Evolutionary conservation across 2,113 vertebrate genomes (phyloP), one percentile per base, ranked within the genome.

Genomic region (Cyanistes caeruleus): DNA sequence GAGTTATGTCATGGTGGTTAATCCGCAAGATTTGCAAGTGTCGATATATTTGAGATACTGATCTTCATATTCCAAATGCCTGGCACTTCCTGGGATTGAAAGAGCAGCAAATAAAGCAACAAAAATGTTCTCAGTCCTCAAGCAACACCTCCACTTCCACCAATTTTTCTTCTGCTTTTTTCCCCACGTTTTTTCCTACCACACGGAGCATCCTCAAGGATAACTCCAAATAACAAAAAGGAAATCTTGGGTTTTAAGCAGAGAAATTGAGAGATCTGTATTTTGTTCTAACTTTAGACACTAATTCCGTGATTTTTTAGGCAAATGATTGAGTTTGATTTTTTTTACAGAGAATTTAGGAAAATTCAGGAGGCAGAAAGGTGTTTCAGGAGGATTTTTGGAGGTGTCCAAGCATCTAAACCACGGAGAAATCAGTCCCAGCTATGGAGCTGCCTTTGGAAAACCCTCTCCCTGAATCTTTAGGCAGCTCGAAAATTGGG

Each of bases 11-110:
- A 95, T 90, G 87, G 70, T 63, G 70, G 62, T 83, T 93, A 59
- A 94, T 85, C 59, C 51, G 16, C 79, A 52, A 94, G 90, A 95
- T 97, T 95, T 96, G 92, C 87, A 93, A 92, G 95, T 96, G 95
- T 94, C 88, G 79, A 95, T 97, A 80, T 90, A 92, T 96, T 81
- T 74, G 49, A 96, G 95, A 96, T 97, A 93, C 23, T n/a, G 24
- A 96, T 96, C 95, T 96, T 88, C 63, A 43, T 88, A 88, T 94
- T 81, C 75, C 93, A 72, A 37, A 81, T 92, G 59, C 70, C 68
- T 91, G 90, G 78, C 87, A 49, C 52, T 80, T 95, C 48, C 72
- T 74, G 68, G 74, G 87, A 6, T 52, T 94, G 70, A 56, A 84
- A 93, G 88, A 84, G 46, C 73, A 86, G 17, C 31, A 90, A 83